Base-by-base conservation (phyloP, 2,113 vertebrate genomes). In the Abramis brama region DNA sequence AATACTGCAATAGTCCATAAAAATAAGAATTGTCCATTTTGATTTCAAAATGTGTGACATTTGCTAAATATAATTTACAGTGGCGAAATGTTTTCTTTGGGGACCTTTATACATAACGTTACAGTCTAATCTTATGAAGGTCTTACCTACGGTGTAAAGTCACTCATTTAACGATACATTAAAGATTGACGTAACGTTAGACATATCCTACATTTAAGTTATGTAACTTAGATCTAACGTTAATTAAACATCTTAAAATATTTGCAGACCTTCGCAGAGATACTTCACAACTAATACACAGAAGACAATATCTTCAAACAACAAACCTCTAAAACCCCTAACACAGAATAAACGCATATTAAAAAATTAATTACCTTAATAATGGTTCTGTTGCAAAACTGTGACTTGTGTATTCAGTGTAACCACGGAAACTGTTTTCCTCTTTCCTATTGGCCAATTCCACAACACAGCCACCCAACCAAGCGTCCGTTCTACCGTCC, bases 401-500 rank as follows among this genome's bases (percentile, higher is more conserved):
- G 6, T 62, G n/a, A n/a, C 30, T 36, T 82, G 89, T 92, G 93
- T 90, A 94, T 95, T 91, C 95, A 95, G 95, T 93, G 97, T 98
- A 96, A 96, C 97, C 94, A 94, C 88, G 91, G 95, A 87, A 95
- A 98, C 96, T 92, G 87, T 89, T 91, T 86, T 39, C 90, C 83
- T 7, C 13, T 8, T 60, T 47, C 1, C 73, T 33, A 96, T 96
- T 98, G 97, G 96, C 23, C 15, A 0, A 86, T 96, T 96, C 92
- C 89, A 94, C 90, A 81, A 59, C 1, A 33, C 30, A 76, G 81
- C 68, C 52, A 88, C 55, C 93, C 90, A 92, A 95, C 89, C 86
- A 25, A 82, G 89, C 88, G 78, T 83, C 91, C 78, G 30, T 7
- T 74, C 0, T 33, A 33, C 33, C 33, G n/a, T n/a, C n/a, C n/a